A percentile compares a stretch with the other conserved stretches of the same genome.
Conservation (phyloP, 1,140 invertebrate genomes). For the Macrobrachium rosenbergii region DNA sequence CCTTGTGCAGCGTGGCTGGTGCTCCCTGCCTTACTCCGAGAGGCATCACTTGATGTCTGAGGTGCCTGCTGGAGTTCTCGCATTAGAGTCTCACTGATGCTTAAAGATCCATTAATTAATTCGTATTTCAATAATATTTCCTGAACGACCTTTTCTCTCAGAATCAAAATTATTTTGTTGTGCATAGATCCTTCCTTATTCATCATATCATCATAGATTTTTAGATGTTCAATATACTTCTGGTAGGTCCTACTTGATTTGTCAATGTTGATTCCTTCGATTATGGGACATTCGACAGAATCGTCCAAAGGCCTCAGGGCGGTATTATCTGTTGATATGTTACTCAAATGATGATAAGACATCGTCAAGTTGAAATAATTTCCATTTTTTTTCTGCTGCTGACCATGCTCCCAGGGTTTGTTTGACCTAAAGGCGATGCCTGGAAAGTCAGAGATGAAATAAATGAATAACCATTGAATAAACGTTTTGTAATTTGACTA, state of each 20-base stretch:
- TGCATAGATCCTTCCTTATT: not conserved
- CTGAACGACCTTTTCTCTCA: no score
- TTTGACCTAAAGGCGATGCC: conserved; percentile 24
- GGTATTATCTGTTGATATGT: not conserved
- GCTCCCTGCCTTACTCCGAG: not conserved
- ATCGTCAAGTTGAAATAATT: conserved; percentile 43
- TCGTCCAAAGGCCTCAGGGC: conserved; percentile 24
- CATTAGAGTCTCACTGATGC: no score
- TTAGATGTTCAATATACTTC: conserved; percentile 12
- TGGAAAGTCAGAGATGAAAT: not conserved
- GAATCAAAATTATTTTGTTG: no score
- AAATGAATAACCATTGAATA: not conserved
- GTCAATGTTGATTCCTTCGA: not conserved
- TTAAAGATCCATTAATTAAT: no score
- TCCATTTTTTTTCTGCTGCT: not conserved
- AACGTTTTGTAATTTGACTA: not conserved
- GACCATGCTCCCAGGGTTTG: not conserved
- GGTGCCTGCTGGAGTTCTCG: no score
- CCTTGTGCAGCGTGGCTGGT: conserved; percentile 60
- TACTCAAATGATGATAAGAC: conserved; percentile 40
- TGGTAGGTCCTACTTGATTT: not conserved
- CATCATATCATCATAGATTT: not conserved
- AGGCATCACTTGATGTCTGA: no score
- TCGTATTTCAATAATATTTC: no score
- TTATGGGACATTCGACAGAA: not conserved